Evolutionary conservation across 1,140 invertebrate species (phyloP).

Genomic region (Harpegnathos saltator): DNA sequence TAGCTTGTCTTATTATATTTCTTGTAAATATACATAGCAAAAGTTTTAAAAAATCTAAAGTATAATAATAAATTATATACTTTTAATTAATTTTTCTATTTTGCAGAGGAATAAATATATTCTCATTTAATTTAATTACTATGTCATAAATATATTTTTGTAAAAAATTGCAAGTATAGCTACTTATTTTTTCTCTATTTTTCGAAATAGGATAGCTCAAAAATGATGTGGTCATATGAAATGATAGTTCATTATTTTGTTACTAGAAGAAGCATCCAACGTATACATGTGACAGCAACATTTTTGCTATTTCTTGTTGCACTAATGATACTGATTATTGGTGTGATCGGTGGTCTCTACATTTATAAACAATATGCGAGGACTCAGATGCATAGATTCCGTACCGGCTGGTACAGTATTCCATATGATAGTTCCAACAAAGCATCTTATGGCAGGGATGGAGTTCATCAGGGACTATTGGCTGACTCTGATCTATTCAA

Average conservation of each 20-base stretch:
- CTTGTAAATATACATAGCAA: neutral
- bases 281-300: conserved; percentile 88
- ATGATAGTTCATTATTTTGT: conserved; percentile 77
- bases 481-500: conserved; percentile 79
- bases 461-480: conserved; percentile 77
- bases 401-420: conserved; percentile 89
- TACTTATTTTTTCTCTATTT: conserved; percentile 12
- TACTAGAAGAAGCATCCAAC: conserved; percentile 76
- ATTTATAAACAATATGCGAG: conserved; percentile 92
- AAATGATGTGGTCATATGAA: conserved; percentile 81
- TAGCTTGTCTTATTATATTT: neutral
- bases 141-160: neutral
- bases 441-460: conserved; percentile 79
- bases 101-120: too few relatives aligned
- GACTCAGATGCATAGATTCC: conserved; percentile 87
- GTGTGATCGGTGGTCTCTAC: conserved; percentile 91
- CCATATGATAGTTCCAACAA: conserved; percentile 86
- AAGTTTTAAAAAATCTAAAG: neutral
- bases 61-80: too few relatives aligned
- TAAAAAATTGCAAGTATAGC: neutral
- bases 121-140: too few relatives aligned
- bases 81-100: too few relatives aligned
- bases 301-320: conserved; percentile 91
- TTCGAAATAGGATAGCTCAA: conserved; percentile 74
- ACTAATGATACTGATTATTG: conserved; percentile 90